Base-by-base conservation (phyloP, 2,797 vertebrate genomes). In the Phoxinus dragarum region DNA sequence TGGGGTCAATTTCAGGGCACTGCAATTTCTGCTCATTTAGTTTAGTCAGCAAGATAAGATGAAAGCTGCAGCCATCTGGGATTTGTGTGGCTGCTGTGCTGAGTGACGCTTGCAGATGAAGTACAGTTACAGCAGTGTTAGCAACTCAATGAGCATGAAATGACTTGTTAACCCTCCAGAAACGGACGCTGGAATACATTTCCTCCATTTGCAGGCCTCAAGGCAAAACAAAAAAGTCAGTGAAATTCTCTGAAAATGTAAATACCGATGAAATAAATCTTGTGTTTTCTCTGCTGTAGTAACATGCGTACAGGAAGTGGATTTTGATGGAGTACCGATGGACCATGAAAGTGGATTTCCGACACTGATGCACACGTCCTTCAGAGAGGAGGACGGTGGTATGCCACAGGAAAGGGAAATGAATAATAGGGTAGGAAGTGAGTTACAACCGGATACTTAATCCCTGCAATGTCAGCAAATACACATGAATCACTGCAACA, bases 401-500 rank as follows among this genome's bases (percentile, higher is more conserved):
- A 42, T 81, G 67, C 56, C 67, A 75, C 47, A 84, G 68, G 76
- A 74, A 80, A 54, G 49, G 66, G 40, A 68, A 61, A 66, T 66
- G 4, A 74, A 23, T 59, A 27, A 12, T 42, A 61, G 6, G 34
- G 44, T 74, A 86, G 82, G 88, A 89, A 40, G 74, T 82, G 61
- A 47, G 82, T 74, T 84, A 87, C 61, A 78, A 86, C 84, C 5
- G 10, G 59, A 78, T 10, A 19, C 56, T 82, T 85, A 82, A 84
- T 82, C 31, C 59, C 31, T 86, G 81, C 79, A 36, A 56, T 47
- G 66, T 89, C 86, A 89, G 88, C 88, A 88, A 36, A 52, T 88
- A 38, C 59, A n/a, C 14, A 17, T 56, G 40, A 73, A 38, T 74
- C 80, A 81, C 14, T 11, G 11, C 68, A 36, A 69, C 40, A 38